phyloP scores from a whole-genome alignment of 35 echinoderm and acorn worm species.

The Ophiothrix spiculata region DNA sequence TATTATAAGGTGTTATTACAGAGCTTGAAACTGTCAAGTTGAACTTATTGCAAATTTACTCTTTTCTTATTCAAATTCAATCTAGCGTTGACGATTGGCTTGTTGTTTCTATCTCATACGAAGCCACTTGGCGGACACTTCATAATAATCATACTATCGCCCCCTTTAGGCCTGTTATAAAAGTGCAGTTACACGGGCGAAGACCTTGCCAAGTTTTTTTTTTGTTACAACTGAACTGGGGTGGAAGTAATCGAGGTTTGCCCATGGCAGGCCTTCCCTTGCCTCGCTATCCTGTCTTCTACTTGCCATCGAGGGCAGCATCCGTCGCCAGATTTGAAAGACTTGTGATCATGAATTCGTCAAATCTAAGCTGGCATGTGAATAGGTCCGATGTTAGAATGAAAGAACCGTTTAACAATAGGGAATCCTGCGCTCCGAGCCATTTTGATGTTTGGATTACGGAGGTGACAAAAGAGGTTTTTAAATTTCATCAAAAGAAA shows the following conservation, averaged over 20 bases:
- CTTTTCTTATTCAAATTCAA: not conserved
- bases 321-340: conserved; percentile 15
- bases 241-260: conserved; percentile 66
- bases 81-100: not conserved
- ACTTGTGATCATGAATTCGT: not conserved
- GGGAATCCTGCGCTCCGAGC: conserved; percentile 14
- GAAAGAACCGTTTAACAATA: not conserved
- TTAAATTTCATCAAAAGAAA: not conserved
- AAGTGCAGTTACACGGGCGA: conserved; percentile 38
- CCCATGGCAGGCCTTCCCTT: not conserved
- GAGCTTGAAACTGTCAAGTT: not conserved
- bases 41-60: not conserved
- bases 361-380: conserved; percentile 20
- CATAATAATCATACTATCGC: not conserved
- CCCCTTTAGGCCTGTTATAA: conserved; percentile 13
- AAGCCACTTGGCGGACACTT: conserved; percentile 3
- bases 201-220: conserved; percentile 2
- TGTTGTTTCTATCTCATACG: not conserved
- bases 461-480: conserved; percentile 22
- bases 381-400: not conserved
- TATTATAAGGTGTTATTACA: no score
- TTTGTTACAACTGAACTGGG: conserved; percentile 30
- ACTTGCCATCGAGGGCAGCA: not conserved
- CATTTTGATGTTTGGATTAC: conserved; percentile 67
- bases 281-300: conserved; percentile 1